These are phyloP conservation scores for Scaptomyza reducta DNA, from an alignment of 2,888 invertebrate genomes.

Conservation along the genomic window DNA sequence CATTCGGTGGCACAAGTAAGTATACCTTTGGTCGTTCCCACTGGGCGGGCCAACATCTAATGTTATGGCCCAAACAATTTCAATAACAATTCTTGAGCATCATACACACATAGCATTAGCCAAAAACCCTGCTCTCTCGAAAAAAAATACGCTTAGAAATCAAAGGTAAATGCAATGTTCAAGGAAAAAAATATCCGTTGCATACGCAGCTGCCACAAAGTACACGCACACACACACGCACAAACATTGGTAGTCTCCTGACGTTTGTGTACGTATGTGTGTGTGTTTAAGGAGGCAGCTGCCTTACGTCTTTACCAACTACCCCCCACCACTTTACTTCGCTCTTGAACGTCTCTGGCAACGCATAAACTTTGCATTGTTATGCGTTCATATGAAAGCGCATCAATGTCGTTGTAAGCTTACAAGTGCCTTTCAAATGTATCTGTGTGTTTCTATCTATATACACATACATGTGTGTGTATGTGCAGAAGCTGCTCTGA, in stretches of 20 bases:
- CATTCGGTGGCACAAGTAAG: constrained; percentile 90
- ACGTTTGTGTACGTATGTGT: constrained; percentile 6
- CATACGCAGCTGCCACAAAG: constrained; percentile 67
- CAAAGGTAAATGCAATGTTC: constrained; percentile 77
- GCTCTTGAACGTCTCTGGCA: constrained; percentile 34
- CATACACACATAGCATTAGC: constrained; percentile 55
- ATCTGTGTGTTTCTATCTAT: not conserved
- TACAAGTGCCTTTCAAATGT: constrained; percentile 24
- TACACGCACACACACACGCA: constrained; percentile 12
- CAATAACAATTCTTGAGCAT: constrained; percentile 77
- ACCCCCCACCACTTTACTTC: not conserved
- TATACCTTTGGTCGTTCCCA: constrained; percentile 66
- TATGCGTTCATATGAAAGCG: constrained; percentile 71
- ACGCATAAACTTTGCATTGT: constrained; percentile 79
- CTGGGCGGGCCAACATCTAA: constrained; percentile 36
- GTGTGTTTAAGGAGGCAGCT: constrained; percentile 36
- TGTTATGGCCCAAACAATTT: constrained; percentile 78
- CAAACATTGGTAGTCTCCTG: not conserved
- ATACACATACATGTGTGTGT: constrained; percentile 9
- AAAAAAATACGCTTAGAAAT: constrained; percentile 50
- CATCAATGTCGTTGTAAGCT: constrained; percentile 55
- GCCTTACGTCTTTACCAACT: constrained; percentile 18
- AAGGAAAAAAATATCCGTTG: constrained; percentile 37
- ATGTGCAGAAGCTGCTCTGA: constrained; percentile 5
- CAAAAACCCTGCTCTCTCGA: constrained; percentile 2